phyloP scores from a whole-genome alignment of 1,140 invertebrate species.

The Drosophila insularis region DNA sequence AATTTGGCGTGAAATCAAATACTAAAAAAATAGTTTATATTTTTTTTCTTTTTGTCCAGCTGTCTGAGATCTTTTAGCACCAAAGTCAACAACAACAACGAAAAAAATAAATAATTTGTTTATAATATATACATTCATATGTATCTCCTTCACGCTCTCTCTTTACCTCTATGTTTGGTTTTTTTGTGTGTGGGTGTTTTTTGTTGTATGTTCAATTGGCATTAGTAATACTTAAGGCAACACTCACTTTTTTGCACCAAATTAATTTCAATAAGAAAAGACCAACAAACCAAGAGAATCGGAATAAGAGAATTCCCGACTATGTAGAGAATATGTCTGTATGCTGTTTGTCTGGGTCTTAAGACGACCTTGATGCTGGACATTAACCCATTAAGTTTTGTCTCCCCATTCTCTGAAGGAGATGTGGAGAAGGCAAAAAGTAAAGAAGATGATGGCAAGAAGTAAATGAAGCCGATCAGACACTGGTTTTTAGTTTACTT shows the following conservation, averaged over 20 bases:
- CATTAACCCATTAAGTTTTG: conserved; percentile 77
- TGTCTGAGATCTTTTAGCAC: conserved; percentile 70
- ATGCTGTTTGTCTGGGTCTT: conserved; percentile 46
- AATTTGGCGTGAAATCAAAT: conserved; percentile 40
- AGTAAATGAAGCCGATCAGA: conserved; percentile 4
- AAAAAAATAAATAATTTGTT: conserved; percentile 50
- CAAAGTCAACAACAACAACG: conserved; percentile 9
- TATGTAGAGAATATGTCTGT: conserved; percentile 31
- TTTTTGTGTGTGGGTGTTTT: conserved; percentile 9
- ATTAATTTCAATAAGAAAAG: conserved; percentile 73
- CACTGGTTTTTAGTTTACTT: conserved; percentile 22
- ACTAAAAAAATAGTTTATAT: conserved; percentile 35
- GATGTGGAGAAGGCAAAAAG: conserved; percentile 29
- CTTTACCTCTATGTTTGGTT: neutral
- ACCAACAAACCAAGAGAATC: conserved; percentile 32
- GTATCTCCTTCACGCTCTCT: neutral
- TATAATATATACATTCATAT: conserved; percentile 44
- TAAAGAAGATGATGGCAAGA: neutral
- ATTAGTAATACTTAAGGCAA: conserved; percentile 33
- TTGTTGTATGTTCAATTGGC: conserved; percentile 42
- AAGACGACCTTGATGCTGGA: conserved; percentile 74
- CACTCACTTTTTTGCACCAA: conserved; percentile 60
- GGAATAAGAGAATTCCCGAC: conserved; percentile 40
- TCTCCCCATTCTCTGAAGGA: conserved; percentile 15
- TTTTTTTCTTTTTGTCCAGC: conserved; percentile 62